These are phyloP conservation scores for Notolabrus celidotus DNA, from an alignment of 2,797 vertebrate species.

Conservation along the genomic window DNA sequence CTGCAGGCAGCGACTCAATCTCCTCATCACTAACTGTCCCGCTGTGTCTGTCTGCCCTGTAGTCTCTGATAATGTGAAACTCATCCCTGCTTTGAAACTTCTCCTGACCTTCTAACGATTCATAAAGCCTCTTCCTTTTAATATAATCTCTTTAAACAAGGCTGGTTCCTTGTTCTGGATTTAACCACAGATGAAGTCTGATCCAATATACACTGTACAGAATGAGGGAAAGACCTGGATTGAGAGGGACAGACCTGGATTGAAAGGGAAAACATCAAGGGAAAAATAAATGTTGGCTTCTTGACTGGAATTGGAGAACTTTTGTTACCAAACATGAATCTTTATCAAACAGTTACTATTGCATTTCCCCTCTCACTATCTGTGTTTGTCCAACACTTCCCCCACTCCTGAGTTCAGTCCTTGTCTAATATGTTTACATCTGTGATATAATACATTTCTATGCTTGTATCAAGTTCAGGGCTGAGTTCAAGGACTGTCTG, in stretches of 20 bases:
- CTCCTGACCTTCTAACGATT: conserved; percentile 27
- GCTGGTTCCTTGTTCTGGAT: conserved; percentile 64
- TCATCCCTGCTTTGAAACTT: conserved; percentile 27
- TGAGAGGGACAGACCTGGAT: conserved; percentile 63
- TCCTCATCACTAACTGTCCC: conserved; percentile 43
- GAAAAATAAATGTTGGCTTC: conserved; percentile 34
- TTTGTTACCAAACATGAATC: conserved; percentile 46
- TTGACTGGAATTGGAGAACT: conserved; percentile 29
- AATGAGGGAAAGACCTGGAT: conserved; percentile 53
- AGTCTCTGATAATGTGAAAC: conserved; percentile 69
- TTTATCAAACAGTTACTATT: conserved; percentile 6
- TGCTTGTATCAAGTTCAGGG: conserved; percentile 60
- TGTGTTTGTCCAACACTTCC: conserved; percentile 42
- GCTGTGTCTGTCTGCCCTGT: conserved; percentile 37
- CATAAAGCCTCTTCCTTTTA: conserved; percentile 10
- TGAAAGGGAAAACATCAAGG: conserved; percentile 70
- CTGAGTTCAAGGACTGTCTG: conserved; percentile 52
- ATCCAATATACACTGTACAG: conserved; percentile 31
- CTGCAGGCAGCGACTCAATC: conserved; percentile 82
- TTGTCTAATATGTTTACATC: conserved; percentile 75
- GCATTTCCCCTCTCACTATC: conserved; percentile 18
- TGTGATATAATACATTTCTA: conserved; percentile 53
- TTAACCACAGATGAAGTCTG: conserved; percentile 40
- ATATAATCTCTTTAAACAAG: conserved; percentile 39
- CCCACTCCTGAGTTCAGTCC: conserved; percentile 43